Conservation (phyloP, 2,113 vertebrate species). For the Perca flavescens region DNA sequence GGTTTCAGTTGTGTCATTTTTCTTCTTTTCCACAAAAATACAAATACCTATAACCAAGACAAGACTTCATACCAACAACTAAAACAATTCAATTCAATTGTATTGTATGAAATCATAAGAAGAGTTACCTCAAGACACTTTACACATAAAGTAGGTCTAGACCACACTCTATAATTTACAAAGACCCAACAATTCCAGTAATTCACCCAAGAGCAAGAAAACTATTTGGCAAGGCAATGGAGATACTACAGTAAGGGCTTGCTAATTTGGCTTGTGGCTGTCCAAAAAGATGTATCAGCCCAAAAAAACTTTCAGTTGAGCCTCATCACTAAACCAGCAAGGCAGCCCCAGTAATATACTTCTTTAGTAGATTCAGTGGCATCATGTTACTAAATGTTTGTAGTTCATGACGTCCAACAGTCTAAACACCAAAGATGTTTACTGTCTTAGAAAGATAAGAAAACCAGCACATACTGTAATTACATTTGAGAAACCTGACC, state of each 20-base stretch:
- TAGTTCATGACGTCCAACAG: too few species aligned
- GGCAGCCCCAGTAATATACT: neutral
- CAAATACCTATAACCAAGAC: too few species aligned
- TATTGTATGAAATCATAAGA: too few species aligned
- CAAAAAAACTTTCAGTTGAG: neutral
- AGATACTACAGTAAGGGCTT: neutral
- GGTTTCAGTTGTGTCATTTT: neutral
- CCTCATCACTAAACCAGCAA: neutral
- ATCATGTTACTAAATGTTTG: neutral
- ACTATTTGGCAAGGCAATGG: neutral
- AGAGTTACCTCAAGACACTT: too few species aligned
- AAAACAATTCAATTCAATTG: too few species aligned
- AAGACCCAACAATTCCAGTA: too few species aligned
- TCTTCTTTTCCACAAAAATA: neutral
- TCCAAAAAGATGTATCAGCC: neutral
- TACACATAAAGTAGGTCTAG: too few species aligned
- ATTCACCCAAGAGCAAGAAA: neutral
- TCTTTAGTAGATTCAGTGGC: neutral
- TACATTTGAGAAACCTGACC: too few species aligned
- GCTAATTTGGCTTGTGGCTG: neutral
- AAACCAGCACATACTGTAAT: too few species aligned
- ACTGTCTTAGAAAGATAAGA: too few species aligned
- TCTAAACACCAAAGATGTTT: too few species aligned
- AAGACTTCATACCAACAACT: neutral
- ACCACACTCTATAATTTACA: too few species aligned